Evolutionary conservation across 1,140 invertebrate genomes (phyloP), one percentile per base, ranked within the genome.

Genomic region (Diplogasteroides magnus): DNA sequence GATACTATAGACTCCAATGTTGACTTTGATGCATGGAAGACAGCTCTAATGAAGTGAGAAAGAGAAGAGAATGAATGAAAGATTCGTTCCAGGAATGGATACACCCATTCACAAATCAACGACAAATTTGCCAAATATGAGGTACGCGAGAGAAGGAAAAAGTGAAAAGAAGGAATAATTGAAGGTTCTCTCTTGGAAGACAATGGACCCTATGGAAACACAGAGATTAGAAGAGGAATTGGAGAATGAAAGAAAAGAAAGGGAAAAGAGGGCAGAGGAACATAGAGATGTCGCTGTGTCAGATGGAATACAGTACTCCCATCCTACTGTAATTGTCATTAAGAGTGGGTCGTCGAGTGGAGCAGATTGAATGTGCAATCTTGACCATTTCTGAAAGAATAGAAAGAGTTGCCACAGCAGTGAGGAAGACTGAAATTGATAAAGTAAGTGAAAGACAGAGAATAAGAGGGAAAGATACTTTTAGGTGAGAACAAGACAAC

Each of bases 61-160:
- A 15, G 25, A n/a, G 23, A 25, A 19, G 19, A 15, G 25, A 25
- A n/a, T 6, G 57, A 29, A 29, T 28, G 56, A 1, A 23, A 14
- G 64, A 55, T 25, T 63, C n/a, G 15, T 2, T 67, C 60, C 23
- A 71, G 69, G 58, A 64, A 37, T 23, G 69, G 69, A 37, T 71
- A 71, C 29, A 68, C 48, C 15, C 57, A 66, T 31, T 29, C 60
- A 23, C 64, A 71, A 23, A 71, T 71, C 26, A 71, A 61, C 31
- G 69, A 71, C 15, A 64, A 64, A 15, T 71, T 71, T 58, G 67
- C 69, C 31, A 71, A 68, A 27, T 59, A 61, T 64, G 61, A 71
- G 55, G 64, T 71, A 19, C 3, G 58, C 27, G 1, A 67, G 26
- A n/a, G n/a, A n/a, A n/a, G n/a, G n/a, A n/a, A n/a, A n/a, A n/a